A percentile compares a stretch with the other conserved stretches of the same genome.
Conservation (phyloP, 2,888 invertebrate genomes). For the Odontocerum albicorne region DNA sequence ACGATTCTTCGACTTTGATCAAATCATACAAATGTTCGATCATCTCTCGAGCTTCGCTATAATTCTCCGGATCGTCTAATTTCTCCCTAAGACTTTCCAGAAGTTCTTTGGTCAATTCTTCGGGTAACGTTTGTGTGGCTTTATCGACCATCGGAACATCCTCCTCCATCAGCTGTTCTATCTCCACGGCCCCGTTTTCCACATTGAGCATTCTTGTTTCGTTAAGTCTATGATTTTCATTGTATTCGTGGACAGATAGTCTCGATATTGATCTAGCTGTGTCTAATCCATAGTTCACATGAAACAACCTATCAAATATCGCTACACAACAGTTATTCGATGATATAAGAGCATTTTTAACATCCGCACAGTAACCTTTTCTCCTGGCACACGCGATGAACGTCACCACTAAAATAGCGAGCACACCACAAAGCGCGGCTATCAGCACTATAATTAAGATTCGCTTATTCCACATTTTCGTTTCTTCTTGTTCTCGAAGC, state of each 20-base stretch:
- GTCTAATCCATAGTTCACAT: slow-evolving; percentile 54
- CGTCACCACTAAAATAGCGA: slow-evolving; percentile 57
- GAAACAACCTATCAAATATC: slow-evolving; percentile 50
- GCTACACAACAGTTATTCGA: slow-evolving; percentile 48
- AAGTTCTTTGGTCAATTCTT: slow-evolving; percentile 73
- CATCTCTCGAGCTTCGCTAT: slow-evolving; percentile 73
- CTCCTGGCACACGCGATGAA: slow-evolving; percentile 60
- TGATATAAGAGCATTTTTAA: slow-evolving; percentile 50
- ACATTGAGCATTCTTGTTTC: slow-evolving; percentile 58
- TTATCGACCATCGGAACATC: slow-evolving; percentile 57
- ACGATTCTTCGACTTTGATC: slow-evolving; percentile 70
- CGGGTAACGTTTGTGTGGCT: slow-evolving; percentile 71
- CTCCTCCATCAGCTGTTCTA: slow-evolving; percentile 45
- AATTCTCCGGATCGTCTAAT: slow-evolving; percentile 71
- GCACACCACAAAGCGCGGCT: slow-evolving; percentile 53
- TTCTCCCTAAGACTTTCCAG: slow-evolving; percentile 67
- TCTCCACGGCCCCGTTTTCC: slow-evolving; percentile 43
- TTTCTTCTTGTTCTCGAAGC: slow-evolving; percentile 36
- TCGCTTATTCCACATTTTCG: slow-evolving; percentile 47
- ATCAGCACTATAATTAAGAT: slow-evolving; percentile 57
- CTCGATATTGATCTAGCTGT: slow-evolving; percentile 63
- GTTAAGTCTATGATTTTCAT: slow-evolving; percentile 60
- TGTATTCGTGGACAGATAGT: slow-evolving; percentile 63
- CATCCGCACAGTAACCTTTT: slow-evolving; percentile 55
- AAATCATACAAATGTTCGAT: slow-evolving; percentile 76